Conservation (phyloP, 2,797 vertebrate genomes). For the Silurus lanzhouensis region DNA sequence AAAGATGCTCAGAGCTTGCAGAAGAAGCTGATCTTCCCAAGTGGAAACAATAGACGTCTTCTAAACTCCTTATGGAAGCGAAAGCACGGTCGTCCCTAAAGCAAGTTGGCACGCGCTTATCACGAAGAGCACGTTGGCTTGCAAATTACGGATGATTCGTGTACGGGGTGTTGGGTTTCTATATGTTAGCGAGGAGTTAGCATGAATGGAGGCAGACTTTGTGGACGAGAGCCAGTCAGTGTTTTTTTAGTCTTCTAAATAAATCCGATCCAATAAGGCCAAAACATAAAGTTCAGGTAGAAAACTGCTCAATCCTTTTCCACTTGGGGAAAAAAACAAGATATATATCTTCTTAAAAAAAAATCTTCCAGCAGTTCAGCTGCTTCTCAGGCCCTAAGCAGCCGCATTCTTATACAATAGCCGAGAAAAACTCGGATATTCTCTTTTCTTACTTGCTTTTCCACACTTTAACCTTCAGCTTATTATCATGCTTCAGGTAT, state of each 20-base stretch:
- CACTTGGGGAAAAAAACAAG: neutral
- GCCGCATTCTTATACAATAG: neutral
- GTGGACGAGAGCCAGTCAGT: too few species aligned
- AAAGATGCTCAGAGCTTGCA: neutral
- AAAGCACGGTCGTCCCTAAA: slow-evolving; percentile 33
- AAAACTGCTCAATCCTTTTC: neutral
- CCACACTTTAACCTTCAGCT: neutral
- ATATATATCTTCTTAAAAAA: neutral
- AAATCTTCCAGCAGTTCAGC: neutral
- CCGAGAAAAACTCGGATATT: neutral
- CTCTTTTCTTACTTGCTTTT: neutral
- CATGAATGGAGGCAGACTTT: neutral
- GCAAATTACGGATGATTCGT: neutral
- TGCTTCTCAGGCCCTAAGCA: neutral
- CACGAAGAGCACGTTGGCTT: slow-evolving; percentile 32
- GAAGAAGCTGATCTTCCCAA: slow-evolving; percentile 19
- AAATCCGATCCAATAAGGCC: too few species aligned
- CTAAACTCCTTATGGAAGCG: slow-evolving; percentile 38
- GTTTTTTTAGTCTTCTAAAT: neutral
- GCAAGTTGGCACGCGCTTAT: slow-evolving; percentile 35
- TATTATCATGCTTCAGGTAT: neutral
- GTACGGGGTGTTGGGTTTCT: neutral
- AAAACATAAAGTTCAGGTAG: neutral
- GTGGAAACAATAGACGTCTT: slow-evolving; percentile 31
- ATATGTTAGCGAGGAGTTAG: neutral